phyloP scores from a whole-genome alignment of 2,113 vertebrate genomes.

The Pan troglodytes region NHGRI_mPanTro3-v2.1_pri NC_072404.2:111402501-111403000 shows the following conservation, averaged over 20 bases:
- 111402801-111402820: not conserved
- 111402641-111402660: not conserved
- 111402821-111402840: too few relatives aligned
- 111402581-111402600: not conserved
- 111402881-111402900: too few relatives aligned
- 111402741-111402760: not conserved
- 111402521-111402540: not conserved
- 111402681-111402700: not conserved
- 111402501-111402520: not conserved
- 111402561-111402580: not conserved
- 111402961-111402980: too few relatives aligned
- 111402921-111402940: too few relatives aligned
- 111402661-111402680: not conserved
- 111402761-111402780: not conserved
- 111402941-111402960: too few relatives aligned
- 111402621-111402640: not conserved
- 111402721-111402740: not conserved
- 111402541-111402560: not conserved
- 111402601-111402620: not conserved
- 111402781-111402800: not conserved
- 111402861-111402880: too few relatives aligned
- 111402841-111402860: not conserved
- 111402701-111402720: not conserved
- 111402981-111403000: too few relatives aligned
- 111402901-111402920: too few relatives aligned